Evolutionary conservation across 2,888 invertebrate species (phyloP), one percentile per base, ranked within the genome.

Genomic region (Thymelicus sylvestris): DNA sequence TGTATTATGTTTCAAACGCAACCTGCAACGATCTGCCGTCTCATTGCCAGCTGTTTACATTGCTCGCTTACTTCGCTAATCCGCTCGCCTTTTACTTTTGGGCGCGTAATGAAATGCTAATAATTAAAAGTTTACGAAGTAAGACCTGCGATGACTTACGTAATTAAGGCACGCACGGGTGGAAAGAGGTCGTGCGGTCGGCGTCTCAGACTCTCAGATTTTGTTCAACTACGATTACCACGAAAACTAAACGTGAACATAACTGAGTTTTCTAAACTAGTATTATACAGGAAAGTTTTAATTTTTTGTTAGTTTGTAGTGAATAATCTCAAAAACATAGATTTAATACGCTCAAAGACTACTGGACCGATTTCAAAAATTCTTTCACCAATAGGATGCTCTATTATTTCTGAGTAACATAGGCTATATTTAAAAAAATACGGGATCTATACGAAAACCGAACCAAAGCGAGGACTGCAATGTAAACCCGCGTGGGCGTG

Each of bases 1-100:
- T n/a, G n/a, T n/a, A 74, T 74, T 73, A 71, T 73, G 71, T 74
- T 76, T 73, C 73, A 64, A 63, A 72, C 48, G 55, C 52, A 48
- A 67, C 59, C 52, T 59, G 62, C 66, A 38, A 10, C 24, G 55
- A 31, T 57, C 38, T 63, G 47, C 59, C 41, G 15, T 19, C 19
- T 59, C 41, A 48, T 69, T 39, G 62, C 59, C 47, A 59, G 10
- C 38, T 2, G 52, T 55, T 47, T 64, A 13, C 64, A 69, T 57
- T 64, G 64, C 69, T 57, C 19, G 59, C 12, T 57, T 13, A 13
- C n/a, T 62, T 55, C 6, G 10, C 4, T 12, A 31, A 2, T 0
- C 8, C 8, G 7, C n/a, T 52, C 39, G 8, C 19, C 8, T 15
- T 44, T 31, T 39, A n/a, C 13, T 31, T 41, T n/a, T 6, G 44